Evolutionary conservation across 53 echinoderm and acorn worm species (phyloP), one percentile per base, ranked within the genome.

Genomic region (Arbacia lixula): DNA sequence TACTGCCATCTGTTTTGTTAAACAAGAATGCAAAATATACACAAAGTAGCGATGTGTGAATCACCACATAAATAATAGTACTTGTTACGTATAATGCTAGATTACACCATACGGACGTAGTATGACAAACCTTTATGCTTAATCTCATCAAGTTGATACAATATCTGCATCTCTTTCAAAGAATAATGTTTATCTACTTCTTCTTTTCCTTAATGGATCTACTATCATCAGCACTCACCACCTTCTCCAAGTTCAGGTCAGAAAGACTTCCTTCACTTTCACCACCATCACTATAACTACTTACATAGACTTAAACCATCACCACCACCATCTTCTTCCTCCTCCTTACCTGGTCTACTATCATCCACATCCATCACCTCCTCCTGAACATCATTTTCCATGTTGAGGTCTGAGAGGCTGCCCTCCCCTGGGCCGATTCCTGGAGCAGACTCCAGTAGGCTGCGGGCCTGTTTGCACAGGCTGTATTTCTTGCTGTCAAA

Each of bases 401-500:
- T 89, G 33, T 69, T 73, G 3, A 89, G 88, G 40, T 93, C 96
- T 71, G 90, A 62, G 17, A 85, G 85, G 3, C 87, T 85, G n/a
- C 88, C 91, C 72, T 87, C 87, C 28, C 69, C 85, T 50, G 76
- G 79, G 40, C 22, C 24, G 41, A 78, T 60, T 21, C 60, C 79
- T 12, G 60, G 72, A 3, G 72, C 72, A 10, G 62, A 68, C 46
- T 89, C 89, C 71, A 96, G 65, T n/a, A 96, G 83, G 30, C 85
- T 89, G 51, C 85, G 80, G 49, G 89, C 88, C 83, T 93, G 79
- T 41, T 78, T 87, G 30, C 86, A 86, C 22, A 72, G 86, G 79
- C 86, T 89, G 81, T 86, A 92, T 61, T 86, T 90, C 67, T 89
- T 92, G 85, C 98, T 98, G 89, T 98, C 98, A 67, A 90, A 88